Conservation (phyloP, 1,140 invertebrate species). For the Bombus polaris region DNA sequence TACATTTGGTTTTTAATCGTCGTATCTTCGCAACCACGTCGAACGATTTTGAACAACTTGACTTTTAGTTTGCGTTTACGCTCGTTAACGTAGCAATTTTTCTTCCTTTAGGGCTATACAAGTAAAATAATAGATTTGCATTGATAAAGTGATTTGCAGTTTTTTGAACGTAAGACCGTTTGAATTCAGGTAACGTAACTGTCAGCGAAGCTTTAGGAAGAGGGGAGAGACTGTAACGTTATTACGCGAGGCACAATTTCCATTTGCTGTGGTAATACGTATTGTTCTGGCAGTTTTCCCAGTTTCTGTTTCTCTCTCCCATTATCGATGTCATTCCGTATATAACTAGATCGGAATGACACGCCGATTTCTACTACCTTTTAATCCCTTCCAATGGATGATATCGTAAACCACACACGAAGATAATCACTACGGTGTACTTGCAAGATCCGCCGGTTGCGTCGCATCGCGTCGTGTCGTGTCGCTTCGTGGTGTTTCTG, state of each 20-base stretch:
- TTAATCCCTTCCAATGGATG: slow-evolving; percentile 27
- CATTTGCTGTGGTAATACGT: slow-evolving; percentile 1
- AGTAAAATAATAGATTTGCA: too few relatives aligned
- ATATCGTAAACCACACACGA: slow-evolving; percentile 16
- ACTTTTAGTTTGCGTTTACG: neutral
- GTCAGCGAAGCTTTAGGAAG: too few relatives aligned
- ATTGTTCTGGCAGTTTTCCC: slow-evolving; percentile 9
- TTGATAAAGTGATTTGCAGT: neutral
- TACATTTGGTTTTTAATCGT: too few relatives aligned
- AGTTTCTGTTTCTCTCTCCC: neutral
- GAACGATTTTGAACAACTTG: neutral
- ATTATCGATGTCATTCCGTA: neutral
- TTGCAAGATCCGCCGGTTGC: neutral
- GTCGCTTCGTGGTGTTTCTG: slow-evolving; percentile 3
- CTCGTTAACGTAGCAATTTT: neutral
- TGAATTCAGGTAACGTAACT: neutral
- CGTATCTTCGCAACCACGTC: neutral
- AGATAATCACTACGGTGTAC: slow-evolving; percentile 13
- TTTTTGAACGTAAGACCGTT: neutral
- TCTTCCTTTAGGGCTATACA: neutral
- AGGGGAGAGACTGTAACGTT: neutral
- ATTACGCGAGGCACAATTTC: neutral
- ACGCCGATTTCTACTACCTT: slow-evolving; percentile 34
- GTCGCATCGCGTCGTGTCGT: neutral
- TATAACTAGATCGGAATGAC: neutral